Evolutionary conservation across 2,113 vertebrate genomes (phyloP).

Genomic region (Leucopsar rothschildi): DNA sequence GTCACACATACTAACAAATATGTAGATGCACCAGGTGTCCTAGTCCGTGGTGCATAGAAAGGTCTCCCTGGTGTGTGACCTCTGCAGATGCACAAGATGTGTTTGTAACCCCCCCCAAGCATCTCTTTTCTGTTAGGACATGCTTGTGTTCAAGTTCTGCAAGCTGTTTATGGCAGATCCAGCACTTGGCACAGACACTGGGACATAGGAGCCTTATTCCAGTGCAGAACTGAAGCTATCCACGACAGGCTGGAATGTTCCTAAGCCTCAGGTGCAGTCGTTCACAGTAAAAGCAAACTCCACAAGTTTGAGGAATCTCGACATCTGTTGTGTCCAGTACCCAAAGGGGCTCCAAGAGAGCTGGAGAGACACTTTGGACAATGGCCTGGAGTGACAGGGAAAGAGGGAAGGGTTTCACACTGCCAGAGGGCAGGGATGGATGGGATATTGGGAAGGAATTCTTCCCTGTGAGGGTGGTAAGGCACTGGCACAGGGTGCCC

Average conservation of each 20-base stretch:
- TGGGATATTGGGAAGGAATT: neutral
- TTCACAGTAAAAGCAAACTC: neutral
- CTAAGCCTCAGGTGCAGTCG: rapidly evolving
- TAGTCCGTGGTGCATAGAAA: neutral
- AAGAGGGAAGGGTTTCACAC: neutral
- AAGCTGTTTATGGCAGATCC: neutral
- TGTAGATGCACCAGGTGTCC: neutral
- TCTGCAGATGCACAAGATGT: neutral
- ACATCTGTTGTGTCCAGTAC: neutral
- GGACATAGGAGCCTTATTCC: neutral
- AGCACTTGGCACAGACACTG: neutral
- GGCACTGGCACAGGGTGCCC: rapidly evolving
- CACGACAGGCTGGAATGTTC: neutral
- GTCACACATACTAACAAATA: neutral
- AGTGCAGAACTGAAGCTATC: neutral
- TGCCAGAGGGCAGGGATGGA: neutral
- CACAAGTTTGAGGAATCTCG: neutral
- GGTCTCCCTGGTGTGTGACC: neutral
- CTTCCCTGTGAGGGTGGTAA: rapidly evolving
- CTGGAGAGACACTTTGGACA: neutral
- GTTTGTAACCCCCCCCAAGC: neutral
- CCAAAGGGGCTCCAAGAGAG: neutral
- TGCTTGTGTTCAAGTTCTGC: neutral
- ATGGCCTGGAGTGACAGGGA: neutral
- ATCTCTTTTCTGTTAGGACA: neutral